phyloP scores from a whole-genome alignment of 2,888 invertebrate genomes.

The Busseola fusca region DNA sequence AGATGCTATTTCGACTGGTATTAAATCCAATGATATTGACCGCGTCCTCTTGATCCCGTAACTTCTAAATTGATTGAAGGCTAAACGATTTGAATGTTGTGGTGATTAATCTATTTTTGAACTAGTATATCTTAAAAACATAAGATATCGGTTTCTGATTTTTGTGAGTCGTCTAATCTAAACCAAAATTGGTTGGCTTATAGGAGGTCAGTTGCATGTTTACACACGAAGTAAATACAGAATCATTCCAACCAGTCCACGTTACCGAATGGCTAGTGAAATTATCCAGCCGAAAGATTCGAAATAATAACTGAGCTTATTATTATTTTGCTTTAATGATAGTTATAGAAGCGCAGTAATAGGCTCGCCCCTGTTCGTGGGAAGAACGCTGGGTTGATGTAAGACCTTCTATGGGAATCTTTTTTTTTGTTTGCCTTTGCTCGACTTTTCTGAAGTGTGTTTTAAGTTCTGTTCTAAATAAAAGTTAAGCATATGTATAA shows the following conservation, averaged over 20 bases:
- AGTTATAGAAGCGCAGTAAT: conserved; percentile 80
- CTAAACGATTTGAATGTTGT: conserved; percentile 54
- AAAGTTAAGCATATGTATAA: not conserved
- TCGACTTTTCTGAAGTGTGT: conserved; percentile 29
- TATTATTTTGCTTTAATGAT: conserved; percentile 84
- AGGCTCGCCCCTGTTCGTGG: conserved; percentile 79
- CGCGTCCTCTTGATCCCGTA: conserved; percentile 62
- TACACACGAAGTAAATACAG: conserved; percentile 62
- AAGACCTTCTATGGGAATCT: conserved; percentile 65
- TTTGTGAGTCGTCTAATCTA: conserved; percentile 42
- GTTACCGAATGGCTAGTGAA: conserved; percentile 72
- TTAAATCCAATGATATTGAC: conserved; percentile 63
- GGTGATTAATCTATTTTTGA: conserved; percentile 58
- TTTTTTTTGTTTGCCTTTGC: conserved; percentile 43
- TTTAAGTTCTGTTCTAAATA: conserved; percentile 2
- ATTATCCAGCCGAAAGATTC: conserved; percentile 79
- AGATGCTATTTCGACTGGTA: conserved; percentile 50
- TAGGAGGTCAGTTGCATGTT: conserved; percentile 62
- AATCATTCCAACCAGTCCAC: conserved; percentile 55
- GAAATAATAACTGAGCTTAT: conserved; percentile 79
- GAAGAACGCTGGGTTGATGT: conserved; percentile 69
- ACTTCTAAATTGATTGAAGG: conserved; percentile 61
- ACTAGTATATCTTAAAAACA: conserved; percentile 41
- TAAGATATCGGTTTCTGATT: conserved; percentile 43
- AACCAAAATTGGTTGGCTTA: conserved; percentile 53